Base-by-base conservation (phyloP, 1,140 invertebrate species). In the Paralvinella palmiformis region DNA sequence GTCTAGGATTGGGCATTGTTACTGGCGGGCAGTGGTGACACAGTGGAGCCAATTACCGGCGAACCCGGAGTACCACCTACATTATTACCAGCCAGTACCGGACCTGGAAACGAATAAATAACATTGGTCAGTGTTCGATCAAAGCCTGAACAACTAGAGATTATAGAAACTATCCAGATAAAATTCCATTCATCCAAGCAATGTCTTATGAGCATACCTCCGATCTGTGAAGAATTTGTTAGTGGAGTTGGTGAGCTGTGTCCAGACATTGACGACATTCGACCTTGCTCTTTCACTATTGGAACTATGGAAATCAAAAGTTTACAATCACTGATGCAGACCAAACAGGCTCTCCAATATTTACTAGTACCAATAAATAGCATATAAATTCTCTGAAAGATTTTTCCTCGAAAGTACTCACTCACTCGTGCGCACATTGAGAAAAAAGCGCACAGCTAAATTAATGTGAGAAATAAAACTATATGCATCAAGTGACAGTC, bases 251-350 rank as follows among this genome's bases (percentile, higher is more conserved):
- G 88, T 75, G 87, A 88, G 59, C 71, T 81, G 70, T 81, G 79
- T 62, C 80, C 78, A 44, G 78, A 76, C 73, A 79, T 82, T 67
- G 76, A 80, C 27, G 77, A 77, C 74, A 79, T 78, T 64, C 80
- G 74, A 57, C 86, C 88, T 81, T 92, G 89, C 77, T 93, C 91
- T 84, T 92, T 92, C 71, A 91, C 89, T 81, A 94, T 89, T 67
- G 91, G 91, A 85, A 89, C 91, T 93, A 83, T 58, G 86, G 83
- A 72, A 66, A 71, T 64, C 69, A 45, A 56, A 68, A 59, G n/a
- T n/a, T n/a, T n/a, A n/a, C n/a, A n/a, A n/a, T n/a, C n/a, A n/a
- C n/a, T n/a, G n/a, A n/a, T n/a, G n/a, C n/a, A n/a, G n/a, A n/a
- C n/a, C n/a, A n/a, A n/a, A n/a, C n/a, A n/a, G n/a, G n/a, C n/a